Base-by-base conservation (phyloP, 2,888 invertebrate genomes). In the Phaonia tiefii region DNA sequence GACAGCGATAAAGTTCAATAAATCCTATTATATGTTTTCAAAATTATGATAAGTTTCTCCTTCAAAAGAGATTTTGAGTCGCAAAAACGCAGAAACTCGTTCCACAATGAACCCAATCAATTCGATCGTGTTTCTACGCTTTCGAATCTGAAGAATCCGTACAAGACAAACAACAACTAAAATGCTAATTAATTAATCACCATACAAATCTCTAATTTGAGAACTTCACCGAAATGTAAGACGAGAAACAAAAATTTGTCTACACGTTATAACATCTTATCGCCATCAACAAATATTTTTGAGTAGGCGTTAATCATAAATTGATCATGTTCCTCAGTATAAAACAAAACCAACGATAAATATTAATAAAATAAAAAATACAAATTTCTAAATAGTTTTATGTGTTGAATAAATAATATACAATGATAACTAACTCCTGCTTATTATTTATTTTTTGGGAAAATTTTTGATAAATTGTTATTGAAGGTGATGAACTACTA, bases 251-350 rank as follows among this genome's bases (percentile, higher is more conserved):
- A 31, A 31, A 31, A 31, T 5, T n/a, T 31, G 31, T 8, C 8
- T 31, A 31, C 4, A 31, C 3, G 8, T 31, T 8, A 31, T 5
- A 8, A 31, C 3, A 31, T 31, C 31, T 5, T 5, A 8, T 8
- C 31, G 4, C 8, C 31, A 39, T 44, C 22, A 54, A 54, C 22
- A 44, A 63, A 73, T 58, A 54, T 22, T 25, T 74, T 56, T 66
- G 56, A 66, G 74, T 74, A 37, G 74, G 74, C 74, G 74, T 74
- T 74, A 46, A 66, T 74, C 74, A 56, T 74, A 74, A 74, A 74
- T 66, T 74, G 66, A 65, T 56, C 56, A 58, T 66, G 22, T 66
- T 46, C 46, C 26, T 66, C 54, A 25, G 25, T 25, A 13, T 2
- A 31, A 22, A 54, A 54, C 22, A 54, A 54, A 54, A 11, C 5